Evolutionary conservation across 2,113 vertebrate genomes (phyloP), one percentile per base, ranked within the genome.

Genomic region (Cochlearius cochlearius): DNA sequence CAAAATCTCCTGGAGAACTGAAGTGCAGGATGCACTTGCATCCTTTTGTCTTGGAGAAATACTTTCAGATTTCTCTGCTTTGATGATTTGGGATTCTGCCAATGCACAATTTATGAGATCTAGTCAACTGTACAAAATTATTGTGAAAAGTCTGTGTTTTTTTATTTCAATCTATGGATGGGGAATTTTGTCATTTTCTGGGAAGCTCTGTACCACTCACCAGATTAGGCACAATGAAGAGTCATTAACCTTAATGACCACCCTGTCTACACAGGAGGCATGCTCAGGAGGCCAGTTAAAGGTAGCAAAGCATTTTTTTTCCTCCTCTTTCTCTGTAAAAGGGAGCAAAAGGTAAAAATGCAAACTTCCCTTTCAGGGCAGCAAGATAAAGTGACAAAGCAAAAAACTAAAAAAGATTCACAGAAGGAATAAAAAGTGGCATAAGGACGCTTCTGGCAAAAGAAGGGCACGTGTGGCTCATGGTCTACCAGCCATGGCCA

Each of bases 181-280:
- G n/a, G 20, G 43, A 85, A 52, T 94, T 77, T n/a, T 67, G 26
- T 34, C 2, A 50, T 94, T 95, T 96, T 91, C 73, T 69, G 29
- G 69, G 86, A 86, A 74, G 22, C 50, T 86, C 29, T 87, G 38
- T 75, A 64, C 34, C 6, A 11, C 11, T 81, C 52, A 81, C 27
- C n/a, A 83, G 62, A 84, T 71, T 49, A 92, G 27, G 13, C 53
- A 90, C 21, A 45, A 68, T 38, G 60, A 85, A 58, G 74, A 88
- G 22, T 73, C 69, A 88, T 87, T 95, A 96, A 92, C 84, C 39
- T 81, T 91, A 79, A 87, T 76, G 84, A 92, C 17, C 52, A 60
- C 19, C 11, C 29, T 55, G 20, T 27, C 71, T 90, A 49, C 66
- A 66, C 5, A 73, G 55, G 29, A 88, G 36, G 9, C 1, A 8